A percentile compares a stretch with the other conserved stretches of the same genome.
phyloP scores from a whole-genome alignment of 2,888 invertebrate genomes.

The Phyto melanocephala region DNA sequence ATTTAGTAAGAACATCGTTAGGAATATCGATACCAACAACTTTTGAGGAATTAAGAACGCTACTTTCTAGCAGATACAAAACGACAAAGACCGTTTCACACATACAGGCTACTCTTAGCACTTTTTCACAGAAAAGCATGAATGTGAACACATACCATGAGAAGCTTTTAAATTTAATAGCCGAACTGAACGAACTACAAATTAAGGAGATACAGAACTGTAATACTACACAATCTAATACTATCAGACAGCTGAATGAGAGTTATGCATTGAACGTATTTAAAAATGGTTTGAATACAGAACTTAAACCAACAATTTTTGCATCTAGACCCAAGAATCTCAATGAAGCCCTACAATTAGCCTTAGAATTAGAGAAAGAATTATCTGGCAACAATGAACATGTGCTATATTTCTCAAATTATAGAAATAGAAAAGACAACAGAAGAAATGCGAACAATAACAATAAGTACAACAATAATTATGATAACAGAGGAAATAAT shows the following conservation, averaged over 20 bases:
- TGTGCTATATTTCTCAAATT: no score
- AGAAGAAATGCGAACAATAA: not conserved
- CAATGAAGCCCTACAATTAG: not conserved
- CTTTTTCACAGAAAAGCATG: not conserved
- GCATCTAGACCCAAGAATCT: not conserved
- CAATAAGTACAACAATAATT: not conserved
- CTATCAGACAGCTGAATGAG: not conserved
- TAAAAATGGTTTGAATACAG: not conserved
- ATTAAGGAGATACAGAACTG: no score
- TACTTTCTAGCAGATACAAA: not conserved
- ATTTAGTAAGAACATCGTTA: not conserved
- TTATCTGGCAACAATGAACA: not conserved
- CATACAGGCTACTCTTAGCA: not conserved
- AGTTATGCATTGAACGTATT: no score
- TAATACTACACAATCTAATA: no score
- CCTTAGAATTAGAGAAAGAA: not conserved
- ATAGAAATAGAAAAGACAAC: not conserved
- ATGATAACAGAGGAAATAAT: no score
- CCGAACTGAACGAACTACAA: not conserved
- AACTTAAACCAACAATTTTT: not conserved
- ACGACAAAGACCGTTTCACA: not conserved
- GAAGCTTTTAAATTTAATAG: not conserved
- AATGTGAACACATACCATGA: constrained; percentile 1
- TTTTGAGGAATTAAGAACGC: not conserved
- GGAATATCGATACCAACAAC: not conserved